These are phyloP conservation scores for Drosophila mimetica DNA, from an alignment of 2,888 invertebrate genomes.

Conservation along the genomic window DNA sequence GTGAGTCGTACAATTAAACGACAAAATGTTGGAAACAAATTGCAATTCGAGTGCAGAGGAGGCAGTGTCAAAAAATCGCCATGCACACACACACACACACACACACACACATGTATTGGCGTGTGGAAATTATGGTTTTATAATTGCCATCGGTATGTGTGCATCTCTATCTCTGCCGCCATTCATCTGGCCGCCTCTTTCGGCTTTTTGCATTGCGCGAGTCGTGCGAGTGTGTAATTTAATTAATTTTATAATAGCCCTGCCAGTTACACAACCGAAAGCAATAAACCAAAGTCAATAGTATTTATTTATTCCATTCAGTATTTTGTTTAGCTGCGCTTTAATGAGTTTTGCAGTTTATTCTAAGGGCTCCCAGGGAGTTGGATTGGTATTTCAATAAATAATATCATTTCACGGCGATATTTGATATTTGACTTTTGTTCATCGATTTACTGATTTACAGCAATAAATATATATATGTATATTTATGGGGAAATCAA, in stretches of 20 bases:
- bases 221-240: slow-evolving; percentile 24
- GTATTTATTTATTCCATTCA: slow-evolving; percentile 32
- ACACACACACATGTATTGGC: neutral
- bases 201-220: neutral
- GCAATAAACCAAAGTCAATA: slow-evolving; percentile 35
- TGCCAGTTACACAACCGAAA: slow-evolving; percentile 14
- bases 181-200: neutral
- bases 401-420: neutral
- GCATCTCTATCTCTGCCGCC: neutral
- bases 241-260: slow-evolving; percentile 32
- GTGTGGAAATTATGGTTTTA: slow-evolving; percentile 17
- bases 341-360: slow-evolving; percentile 14
- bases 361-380: neutral
- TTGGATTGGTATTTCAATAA: neutral
- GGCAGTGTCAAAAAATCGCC: neutral
- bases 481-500: neutral
- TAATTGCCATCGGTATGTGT: slow-evolving; percentile 6
- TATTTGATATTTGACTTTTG: slow-evolving; percentile 2
- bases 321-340: slow-evolving; percentile 10
- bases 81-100: no score
- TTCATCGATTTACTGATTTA: neutral
- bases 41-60: slow-evolving; percentile 3
- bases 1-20: slow-evolving; percentile 1
- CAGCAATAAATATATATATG: no score
- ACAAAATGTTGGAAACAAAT: slow-evolving; percentile 4